A percentile compares a stretch with the other conserved stretches of the same genome.
Conservation (phyloP, 1,140 invertebrate genomes). For the Campoletis sonorensis region DNA sequence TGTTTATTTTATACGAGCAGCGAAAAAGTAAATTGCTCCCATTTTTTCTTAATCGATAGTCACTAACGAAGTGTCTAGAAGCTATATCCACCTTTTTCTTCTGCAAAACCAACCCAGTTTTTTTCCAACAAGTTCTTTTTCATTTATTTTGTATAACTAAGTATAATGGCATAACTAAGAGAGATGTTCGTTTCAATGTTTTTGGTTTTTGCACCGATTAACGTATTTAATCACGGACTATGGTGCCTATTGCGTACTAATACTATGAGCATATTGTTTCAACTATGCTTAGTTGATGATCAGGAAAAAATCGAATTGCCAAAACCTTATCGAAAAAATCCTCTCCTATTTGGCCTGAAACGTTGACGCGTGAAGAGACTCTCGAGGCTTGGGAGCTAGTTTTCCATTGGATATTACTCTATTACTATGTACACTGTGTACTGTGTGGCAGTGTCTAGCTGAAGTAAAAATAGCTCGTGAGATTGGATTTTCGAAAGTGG, state of each 20-base stretch:
- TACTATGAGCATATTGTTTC: not conserved
- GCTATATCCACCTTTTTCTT: no score
- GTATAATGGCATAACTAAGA: no score
- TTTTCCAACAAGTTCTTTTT: no score
- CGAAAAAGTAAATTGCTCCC: no score
- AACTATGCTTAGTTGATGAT: conserved; percentile 21
- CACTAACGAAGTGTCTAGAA: no score
- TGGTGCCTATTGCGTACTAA: not conserved
- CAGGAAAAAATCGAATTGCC: conserved; percentile 11
- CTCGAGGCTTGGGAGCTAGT: conserved; percentile 9
- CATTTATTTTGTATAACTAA: no score
- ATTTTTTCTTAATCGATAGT: no score
- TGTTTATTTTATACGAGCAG: no score
- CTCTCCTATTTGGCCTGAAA: not conserved
- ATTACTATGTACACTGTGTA: not conserved
- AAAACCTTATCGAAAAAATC: not conserved
- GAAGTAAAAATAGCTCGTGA: conserved; percentile 65
- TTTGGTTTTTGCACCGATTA: not conserved
- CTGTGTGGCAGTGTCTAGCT: conserved; percentile 45
- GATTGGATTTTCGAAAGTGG: conserved; percentile 72
- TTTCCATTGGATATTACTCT: not conserved
- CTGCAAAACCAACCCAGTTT: no score
- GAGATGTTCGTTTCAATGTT: no score
- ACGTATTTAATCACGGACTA: not conserved
- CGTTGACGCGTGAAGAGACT: conserved; percentile 5